Evolutionary conservation across 1,140 invertebrate species (phyloP).

Genomic region (Zaprionus camerounensis): DNA sequence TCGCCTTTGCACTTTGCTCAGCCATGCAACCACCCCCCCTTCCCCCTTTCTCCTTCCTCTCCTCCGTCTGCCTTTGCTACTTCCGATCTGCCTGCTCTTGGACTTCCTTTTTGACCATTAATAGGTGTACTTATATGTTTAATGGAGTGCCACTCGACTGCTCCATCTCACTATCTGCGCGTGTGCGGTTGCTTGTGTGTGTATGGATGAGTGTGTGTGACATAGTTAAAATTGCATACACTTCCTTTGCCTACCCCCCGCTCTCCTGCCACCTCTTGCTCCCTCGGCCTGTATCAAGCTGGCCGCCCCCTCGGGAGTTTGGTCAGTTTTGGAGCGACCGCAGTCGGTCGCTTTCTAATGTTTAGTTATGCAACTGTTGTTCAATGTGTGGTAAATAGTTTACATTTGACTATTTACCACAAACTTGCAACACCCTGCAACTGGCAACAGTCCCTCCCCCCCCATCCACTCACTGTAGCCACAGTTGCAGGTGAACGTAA

Average conservation of each 20-base stretch:
- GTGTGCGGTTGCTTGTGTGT: conserved; percentile 3
- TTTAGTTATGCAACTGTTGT: conserved; percentile 66
- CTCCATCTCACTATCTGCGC: conserved; percentile 31
- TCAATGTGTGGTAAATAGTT: conserved; percentile 79
- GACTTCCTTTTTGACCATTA: conserved; percentile 78
- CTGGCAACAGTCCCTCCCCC: background rate
- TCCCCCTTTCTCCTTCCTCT: background rate
- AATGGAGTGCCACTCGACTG: conserved; percentile 78
- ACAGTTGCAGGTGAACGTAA: conserved; percentile 27
- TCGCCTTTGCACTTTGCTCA: background rate
- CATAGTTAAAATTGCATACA: conserved; percentile 70
- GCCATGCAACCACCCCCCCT: background rate
- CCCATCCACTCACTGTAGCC: background rate
- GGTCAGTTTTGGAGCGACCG: conserved; percentile 39
- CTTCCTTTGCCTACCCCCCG: conserved; percentile 24
- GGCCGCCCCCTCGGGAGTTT: conserved; percentile 1
- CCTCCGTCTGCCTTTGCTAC: background rate
- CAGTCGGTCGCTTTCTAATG: conserved; percentile 46
- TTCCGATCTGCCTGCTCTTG: conserved; percentile 53
- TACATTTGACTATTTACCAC: conserved; percentile 69
- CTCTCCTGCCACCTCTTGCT: no score
- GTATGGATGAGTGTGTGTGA: conserved; percentile 40
- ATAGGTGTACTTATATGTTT: conserved; percentile 82
- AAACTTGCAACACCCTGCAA: conserved; percentile 23
- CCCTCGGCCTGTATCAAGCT: no score